These are phyloP conservation scores for Pionites leucogaster DNA, from an alignment of 2,113 vertebrate species.

Conservation along the genomic window DNA sequence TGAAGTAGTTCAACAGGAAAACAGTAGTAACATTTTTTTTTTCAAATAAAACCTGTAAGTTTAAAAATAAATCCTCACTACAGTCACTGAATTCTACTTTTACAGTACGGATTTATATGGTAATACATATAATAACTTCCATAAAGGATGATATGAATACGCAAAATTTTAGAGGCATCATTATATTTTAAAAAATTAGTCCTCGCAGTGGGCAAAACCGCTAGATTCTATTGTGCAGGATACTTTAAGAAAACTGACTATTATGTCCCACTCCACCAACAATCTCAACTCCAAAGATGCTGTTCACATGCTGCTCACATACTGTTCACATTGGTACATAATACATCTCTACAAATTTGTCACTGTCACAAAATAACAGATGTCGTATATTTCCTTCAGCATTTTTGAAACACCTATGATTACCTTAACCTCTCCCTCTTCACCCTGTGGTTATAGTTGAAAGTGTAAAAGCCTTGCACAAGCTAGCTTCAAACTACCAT, in stretches of 20 bases:
- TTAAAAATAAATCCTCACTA: neutral
- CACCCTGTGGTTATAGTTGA: neutral
- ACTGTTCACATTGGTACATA: neutral
- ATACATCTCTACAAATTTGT: neutral
- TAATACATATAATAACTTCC: neutral
- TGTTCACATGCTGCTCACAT: neutral
- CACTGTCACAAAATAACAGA: neutral
- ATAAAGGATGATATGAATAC: neutral
- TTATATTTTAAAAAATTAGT: neutral
- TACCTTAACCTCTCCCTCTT: neutral
- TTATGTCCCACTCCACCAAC: neutral
- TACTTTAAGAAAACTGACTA: neutral
- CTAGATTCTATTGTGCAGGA: neutral
- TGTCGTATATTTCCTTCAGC: neutral
- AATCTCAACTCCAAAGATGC: neutral
- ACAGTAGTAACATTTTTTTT: neutral
- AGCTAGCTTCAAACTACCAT: neutral
- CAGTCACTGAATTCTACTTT: neutral
- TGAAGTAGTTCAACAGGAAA: neutral
- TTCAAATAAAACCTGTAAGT: neutral
- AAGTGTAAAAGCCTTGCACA: neutral
- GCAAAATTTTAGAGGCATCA: neutral
- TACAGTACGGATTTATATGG: neutral
- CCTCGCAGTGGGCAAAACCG: neutral
- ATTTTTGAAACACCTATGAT: neutral